Evolutionary conservation across 2,797 vertebrate species (phyloP).

Genomic region (Gallinago stenura): DNA sequence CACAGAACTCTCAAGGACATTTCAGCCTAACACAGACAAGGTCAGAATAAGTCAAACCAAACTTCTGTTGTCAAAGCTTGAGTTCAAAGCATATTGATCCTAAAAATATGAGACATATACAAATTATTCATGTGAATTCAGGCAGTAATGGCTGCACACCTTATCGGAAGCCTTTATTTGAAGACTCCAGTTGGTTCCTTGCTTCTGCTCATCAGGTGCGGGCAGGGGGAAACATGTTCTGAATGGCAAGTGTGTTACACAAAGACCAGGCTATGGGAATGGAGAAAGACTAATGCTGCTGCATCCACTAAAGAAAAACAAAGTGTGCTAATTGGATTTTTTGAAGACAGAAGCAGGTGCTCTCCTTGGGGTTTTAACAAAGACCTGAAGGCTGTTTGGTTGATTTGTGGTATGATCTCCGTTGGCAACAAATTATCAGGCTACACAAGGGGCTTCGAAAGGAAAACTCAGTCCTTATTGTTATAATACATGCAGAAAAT

Average conservation of each 20-base stretch:
- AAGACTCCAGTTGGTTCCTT: background rate
- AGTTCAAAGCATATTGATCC: background rate
- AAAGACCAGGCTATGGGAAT: background rate
- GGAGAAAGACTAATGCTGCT: background rate
- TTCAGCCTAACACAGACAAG: background rate
- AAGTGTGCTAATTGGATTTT: background rate
- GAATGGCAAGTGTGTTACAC: background rate
- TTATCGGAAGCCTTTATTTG: background rate
- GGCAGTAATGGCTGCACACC: background rate
- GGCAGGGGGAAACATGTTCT: background rate
- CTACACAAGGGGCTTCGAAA: background rate
- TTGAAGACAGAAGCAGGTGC: background rate
- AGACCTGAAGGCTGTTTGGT: background rate
- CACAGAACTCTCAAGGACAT: background rate
- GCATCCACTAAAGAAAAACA: background rate
- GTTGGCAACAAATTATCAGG: background rate
- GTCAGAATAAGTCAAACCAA: background rate
- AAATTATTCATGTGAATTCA: background rate
- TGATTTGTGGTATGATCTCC: background rate
- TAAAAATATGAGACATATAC: background rate
- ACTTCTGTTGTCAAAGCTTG: background rate
- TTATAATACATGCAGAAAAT: background rate
- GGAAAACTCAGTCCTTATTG: background rate
- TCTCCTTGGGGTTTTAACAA: background rate
- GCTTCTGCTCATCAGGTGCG: background rate